Evolutionary conservation across 2,888 invertebrate species (phyloP).

Genomic region (Orthosia gothica): DNA sequence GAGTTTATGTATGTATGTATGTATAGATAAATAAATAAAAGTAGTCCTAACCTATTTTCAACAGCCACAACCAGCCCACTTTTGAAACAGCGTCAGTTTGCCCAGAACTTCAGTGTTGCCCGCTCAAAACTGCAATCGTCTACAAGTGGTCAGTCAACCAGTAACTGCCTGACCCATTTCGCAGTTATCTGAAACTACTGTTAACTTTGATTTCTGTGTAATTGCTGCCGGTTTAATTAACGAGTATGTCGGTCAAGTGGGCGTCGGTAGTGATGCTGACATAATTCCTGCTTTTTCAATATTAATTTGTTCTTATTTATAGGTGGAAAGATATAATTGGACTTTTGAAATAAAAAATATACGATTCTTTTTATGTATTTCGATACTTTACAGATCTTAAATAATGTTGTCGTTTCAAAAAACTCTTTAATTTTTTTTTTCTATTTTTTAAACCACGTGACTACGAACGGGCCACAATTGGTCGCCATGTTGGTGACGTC

Average conservation of each 20-base stretch:
- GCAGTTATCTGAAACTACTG: constrained; percentile 17
- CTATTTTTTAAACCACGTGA: too few species aligned
- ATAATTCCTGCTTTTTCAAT: neutral
- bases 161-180: constrained; percentile 38
- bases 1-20: too few species aligned
- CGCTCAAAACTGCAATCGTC: constrained; percentile 13
- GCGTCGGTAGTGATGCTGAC: neutral
- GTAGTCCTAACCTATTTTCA: neutral
- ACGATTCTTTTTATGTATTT: too few species aligned
- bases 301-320: too few species aligned
- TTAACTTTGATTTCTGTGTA: constrained; percentile 34
- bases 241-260: constrained; percentile 29
- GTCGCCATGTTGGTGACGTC: too few species aligned
- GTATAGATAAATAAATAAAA: neutral
- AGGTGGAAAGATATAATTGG: too few species aligned
- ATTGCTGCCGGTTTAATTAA: constrained; percentile 45
- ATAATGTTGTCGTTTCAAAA: too few species aligned
- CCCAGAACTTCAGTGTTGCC: neutral
- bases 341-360: too few species aligned
- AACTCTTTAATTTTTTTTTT: too few species aligned
- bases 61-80: too few species aligned
- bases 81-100: neutral
- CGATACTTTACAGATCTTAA: too few species aligned
- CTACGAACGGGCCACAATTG: too few species aligned
- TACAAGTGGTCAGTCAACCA: constrained; percentile 14